Base-by-base conservation (phyloP, 1,140 invertebrate species). In the Triops cancriformis region DNA sequence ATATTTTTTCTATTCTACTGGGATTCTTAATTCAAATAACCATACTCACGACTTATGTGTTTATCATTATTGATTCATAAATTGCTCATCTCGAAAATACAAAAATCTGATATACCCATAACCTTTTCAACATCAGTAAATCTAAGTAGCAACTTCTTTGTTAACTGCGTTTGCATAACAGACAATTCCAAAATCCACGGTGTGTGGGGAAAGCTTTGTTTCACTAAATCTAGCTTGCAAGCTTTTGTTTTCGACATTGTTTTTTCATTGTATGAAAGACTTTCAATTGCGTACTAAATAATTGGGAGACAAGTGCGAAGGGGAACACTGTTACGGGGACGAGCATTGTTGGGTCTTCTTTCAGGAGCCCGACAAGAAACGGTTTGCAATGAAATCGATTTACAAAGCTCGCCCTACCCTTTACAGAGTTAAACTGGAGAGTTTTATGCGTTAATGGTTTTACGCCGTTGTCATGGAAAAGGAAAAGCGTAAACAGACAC, bases 51-150 rank as follows among this genome's bases (percentile, higher is more conserved):
- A 64, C n/a, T 64, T 64, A 64, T 1, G 18, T 64, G 10, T 51
- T 64, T 64, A 64, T 64, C 0, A n/a, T 64, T 64, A 14, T 64
- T 64, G 23, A 6, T 64, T 64, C 18, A 64, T 64, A 64, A 12
- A 64, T 64, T 64, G 51, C 51, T 64, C 51, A 23, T 64, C 51
- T n/a, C n/a, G 51, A 64, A 64, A 64, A 64, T 64, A 64, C 51
- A 64, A 64, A 23, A 2, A n/a, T 23, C 51, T 64, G 14, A 64
- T 14, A 64, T 64, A n/a, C 51, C n/a, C 51, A n/a, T 23, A 23
- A 64, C 51, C 51, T 23, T 64, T 64, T 23, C 18, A 23, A 64
- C 6, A 64, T 64, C 5, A 3, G 23, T 14, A n/a, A n/a, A n/a
- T n/a, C n/a, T n/a, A n/a, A 23, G 51, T 9, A 64, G 18, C 23